Conservation (phyloP, 2,113 vertebrate genomes). For the Thermophis baileyi region DNA sequence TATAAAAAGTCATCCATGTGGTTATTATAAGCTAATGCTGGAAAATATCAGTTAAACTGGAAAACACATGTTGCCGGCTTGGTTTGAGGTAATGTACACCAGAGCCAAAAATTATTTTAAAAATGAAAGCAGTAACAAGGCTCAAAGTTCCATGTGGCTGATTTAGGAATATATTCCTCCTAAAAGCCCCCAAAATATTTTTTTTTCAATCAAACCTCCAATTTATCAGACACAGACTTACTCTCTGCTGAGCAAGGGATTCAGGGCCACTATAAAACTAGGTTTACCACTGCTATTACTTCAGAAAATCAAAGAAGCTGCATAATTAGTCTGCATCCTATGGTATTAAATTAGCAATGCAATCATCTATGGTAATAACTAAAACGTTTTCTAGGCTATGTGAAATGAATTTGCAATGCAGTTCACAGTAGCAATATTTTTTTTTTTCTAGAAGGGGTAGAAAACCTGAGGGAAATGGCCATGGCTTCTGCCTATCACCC, state of each 20-base stretch:
- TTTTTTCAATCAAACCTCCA: neutral
- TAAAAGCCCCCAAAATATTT: conserved; percentile 6
- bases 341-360: neutral
- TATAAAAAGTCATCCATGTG: conserved; percentile 15
- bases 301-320: neutral
- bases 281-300: neutral
- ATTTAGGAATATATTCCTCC: conserved; percentile 23
- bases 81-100: conserved; percentile 34
- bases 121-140: neutral
- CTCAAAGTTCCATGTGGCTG: conserved; percentile 29
- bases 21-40: conserved; percentile 36
- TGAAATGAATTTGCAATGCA: neutral
- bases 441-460: neutral
- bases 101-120: conserved; percentile 27
- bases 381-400: neutral
- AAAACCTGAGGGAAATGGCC: neutral
- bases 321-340: neutral
- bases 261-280: neutral
- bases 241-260: neutral
- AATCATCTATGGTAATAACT: neutral
- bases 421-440: neutral
- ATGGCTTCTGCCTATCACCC: neutral
- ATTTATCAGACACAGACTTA: neutral
- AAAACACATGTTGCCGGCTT: conserved; percentile 35
- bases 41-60: conserved; percentile 33